Conservation (phyloP, 2,888 invertebrate genomes). For the Carabus problematicus region DNA sequence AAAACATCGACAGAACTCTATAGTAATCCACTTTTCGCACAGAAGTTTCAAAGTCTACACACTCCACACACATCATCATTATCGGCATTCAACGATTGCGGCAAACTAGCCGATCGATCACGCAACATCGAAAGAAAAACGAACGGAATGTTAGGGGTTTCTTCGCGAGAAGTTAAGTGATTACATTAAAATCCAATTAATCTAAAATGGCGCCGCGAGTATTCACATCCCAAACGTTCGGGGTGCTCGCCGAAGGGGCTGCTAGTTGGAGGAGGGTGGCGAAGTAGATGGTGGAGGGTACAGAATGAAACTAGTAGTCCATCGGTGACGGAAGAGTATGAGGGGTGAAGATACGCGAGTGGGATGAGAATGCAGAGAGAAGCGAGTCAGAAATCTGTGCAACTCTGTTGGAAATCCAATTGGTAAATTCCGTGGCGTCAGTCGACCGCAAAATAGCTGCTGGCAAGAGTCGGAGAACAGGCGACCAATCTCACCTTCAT, state of each 20-base stretch:
- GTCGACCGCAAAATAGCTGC: conserved; percentile 43
- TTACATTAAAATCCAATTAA: conserved; percentile 43
- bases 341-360: conserved; percentile 1
- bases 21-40: too few species aligned
- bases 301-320: conserved; percentile 9
- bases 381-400: conserved; percentile 41
- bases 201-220: conserved; percentile 40
- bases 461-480: conserved; percentile 31
- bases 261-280: conserved; percentile 1
- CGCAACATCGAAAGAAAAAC: conserved; percentile 21
- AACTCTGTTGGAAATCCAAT: conserved; percentile 41
- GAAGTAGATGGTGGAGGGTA: neutral
- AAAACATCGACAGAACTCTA: too few species aligned
- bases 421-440: conserved; percentile 41
- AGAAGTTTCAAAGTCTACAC: too few species aligned
- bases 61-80: too few species aligned
- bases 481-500: conserved; percentile 41
- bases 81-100: conserved; percentile 1
- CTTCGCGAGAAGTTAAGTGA: conserved; percentile 35
- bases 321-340: neutral
- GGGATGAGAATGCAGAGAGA: conserved; percentile 33
- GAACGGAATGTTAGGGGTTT: conserved; percentile 29
- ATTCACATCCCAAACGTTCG: conserved; percentile 26
- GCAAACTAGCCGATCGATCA: conserved; percentile 17
- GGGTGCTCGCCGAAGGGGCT: neutral